Conservation (phyloP, 1,140 invertebrate genomes). For the Nylanderia fulva region DNA sequence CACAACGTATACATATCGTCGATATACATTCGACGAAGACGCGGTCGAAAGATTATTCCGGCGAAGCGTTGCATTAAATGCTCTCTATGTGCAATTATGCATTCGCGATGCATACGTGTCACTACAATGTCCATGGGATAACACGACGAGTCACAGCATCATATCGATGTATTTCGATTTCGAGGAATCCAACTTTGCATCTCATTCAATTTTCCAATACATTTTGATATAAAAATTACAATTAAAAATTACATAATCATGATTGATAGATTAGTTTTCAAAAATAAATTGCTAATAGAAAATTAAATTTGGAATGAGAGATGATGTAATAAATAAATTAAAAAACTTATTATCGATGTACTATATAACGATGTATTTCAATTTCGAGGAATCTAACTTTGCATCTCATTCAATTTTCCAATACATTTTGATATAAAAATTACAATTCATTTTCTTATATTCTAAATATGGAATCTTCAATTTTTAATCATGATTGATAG, state of each 20-base stretch:
- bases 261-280: background rate
- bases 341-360: background rate
- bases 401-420: background rate
- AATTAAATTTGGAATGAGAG: background rate
- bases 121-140: slow-evolving; percentile 13
- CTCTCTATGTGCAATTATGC: slow-evolving; percentile 37
- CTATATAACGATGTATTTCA: slow-evolving; percentile 15
- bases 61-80: slow-evolving; percentile 32
- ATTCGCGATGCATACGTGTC: slow-evolving; percentile 42
- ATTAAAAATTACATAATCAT: background rate
- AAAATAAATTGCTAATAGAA: background rate
- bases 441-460: background rate
- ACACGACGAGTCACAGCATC: background rate
- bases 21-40: slow-evolving; percentile 40
- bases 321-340: background rate
- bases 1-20: background rate
- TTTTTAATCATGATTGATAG: background rate
- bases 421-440: background rate
- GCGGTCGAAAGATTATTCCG: slow-evolving; percentile 32
- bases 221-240: background rate
- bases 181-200: background rate
- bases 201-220: background rate
- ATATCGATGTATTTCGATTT: slow-evolving; percentile 24
- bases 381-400: slow-evolving; percentile 5
- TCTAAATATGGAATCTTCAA: background rate